Conservation (phyloP, 2,888 invertebrate species). For the Leptinotarsa rubiginosa region DNA sequence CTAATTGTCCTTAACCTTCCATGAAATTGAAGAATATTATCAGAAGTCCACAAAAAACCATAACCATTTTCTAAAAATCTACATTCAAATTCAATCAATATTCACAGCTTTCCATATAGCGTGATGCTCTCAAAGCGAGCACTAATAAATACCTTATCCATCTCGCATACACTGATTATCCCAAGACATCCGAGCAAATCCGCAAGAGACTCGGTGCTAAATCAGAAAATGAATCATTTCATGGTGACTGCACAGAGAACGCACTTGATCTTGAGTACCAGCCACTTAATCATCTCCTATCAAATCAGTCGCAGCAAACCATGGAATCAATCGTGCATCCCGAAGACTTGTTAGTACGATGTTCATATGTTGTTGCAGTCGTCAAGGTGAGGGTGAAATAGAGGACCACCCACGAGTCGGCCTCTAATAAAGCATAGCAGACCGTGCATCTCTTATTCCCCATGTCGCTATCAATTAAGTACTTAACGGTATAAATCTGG, state of each 20-base stretch:
- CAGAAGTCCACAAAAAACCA: too few relatives aligned
- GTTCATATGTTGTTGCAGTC: conserved; percentile 58
- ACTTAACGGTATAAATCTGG: conserved; percentile 37
- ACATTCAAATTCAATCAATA: too few relatives aligned
- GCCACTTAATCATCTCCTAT: conserved; percentile 45
- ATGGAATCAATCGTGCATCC: conserved; percentile 60
- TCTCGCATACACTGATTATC: not conserved
- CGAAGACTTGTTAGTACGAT: conserved; percentile 57
- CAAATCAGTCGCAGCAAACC: conserved; percentile 48
- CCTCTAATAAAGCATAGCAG: conserved; percentile 45
- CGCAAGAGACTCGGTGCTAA: conserved; percentile 2
- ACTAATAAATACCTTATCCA: not conserved
- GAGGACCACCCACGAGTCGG: conserved; percentile 57
- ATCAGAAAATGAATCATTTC: conserved; percentile 21
- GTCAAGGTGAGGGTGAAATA: conserved; percentile 55
- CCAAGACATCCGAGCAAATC: not conserved
- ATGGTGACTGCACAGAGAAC: conserved; percentile 9
- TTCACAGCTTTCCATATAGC: not conserved
- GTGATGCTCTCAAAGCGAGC: not conserved
- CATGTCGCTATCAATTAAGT: conserved; percentile 49
- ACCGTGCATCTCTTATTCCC: conserved; percentile 42
- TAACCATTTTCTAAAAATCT: too few relatives aligned
- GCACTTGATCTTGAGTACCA: conserved; percentile 9
- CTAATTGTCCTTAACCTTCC: too few relatives aligned
- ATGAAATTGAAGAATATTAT: too few relatives aligned